A percentile compares a stretch with the other conserved stretches of the same genome.
Conservation (phyloP, 2,797 vertebrate genomes). For the Squalus acanthias region DNA sequence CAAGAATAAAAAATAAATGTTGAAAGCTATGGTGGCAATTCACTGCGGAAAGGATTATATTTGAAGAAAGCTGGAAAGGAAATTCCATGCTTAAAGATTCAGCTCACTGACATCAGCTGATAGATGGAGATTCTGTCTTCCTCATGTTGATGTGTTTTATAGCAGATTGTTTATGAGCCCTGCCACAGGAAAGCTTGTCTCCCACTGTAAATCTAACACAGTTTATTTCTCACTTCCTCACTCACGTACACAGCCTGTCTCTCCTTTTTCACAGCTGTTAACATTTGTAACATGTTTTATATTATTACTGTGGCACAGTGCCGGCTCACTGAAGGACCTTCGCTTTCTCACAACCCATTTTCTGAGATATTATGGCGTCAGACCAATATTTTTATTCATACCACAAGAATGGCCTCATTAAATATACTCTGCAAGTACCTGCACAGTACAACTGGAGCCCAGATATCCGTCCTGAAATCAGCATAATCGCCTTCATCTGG, state of each 20-base stretch:
- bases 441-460: not conserved
- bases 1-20: not conserved
- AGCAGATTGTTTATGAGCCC: conserved; percentile 29
- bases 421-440: not conserved
- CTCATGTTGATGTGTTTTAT: not conserved
- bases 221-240: conserved; percentile 37
- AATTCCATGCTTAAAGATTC: not conserved
- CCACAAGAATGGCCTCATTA: not conserved
- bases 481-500: not conserved
- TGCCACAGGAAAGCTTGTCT: conserved; percentile 31
- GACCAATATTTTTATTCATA: not conserved
- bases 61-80: not conserved
- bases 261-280: conserved; percentile 30
- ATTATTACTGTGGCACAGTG: not conserved
- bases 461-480: not conserved
- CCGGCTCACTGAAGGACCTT: not conserved
- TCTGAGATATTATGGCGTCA: not conserved
- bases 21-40: not conserved
- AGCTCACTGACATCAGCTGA: not conserved
- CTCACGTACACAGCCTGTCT: conserved; percentile 26
- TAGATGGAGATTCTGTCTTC: not conserved
- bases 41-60: not conserved
- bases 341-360: not conserved
- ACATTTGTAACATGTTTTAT: not conserved
- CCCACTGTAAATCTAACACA: conserved; percentile 34